Base-by-base conservation (phyloP, 1,140 invertebrate genomes). In the Diabrotica undecimpunctata region DNA sequence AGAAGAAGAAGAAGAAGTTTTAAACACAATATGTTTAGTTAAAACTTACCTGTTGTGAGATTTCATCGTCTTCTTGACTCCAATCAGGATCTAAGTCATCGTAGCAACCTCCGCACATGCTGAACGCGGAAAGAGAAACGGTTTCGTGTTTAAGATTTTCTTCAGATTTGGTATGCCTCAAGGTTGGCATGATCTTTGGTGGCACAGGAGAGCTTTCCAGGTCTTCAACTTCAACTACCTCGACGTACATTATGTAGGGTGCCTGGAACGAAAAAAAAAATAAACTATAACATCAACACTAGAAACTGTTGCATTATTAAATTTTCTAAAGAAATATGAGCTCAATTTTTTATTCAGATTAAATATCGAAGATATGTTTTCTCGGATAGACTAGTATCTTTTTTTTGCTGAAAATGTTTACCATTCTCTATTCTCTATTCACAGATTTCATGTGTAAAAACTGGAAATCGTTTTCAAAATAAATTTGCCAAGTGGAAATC, bases 191-290 rank as follows among this genome's bases (percentile, higher is more conserved):
- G 77, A 91, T 87, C 82, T 95, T 91, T 51, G 85, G 82, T 66
- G 92, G 92, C 56, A 97, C 83, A 11, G 90, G 86, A 11, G 89
- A 89, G 10, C 87, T 88, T 67, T 91, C 87, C 53, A 95, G 85
- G 75, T 97, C 93, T 35, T 93, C 88, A 39, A 97, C 94, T 81
- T 96, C 93, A 11, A 99, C 81, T 5, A 97, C 94, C 83, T 99
- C 97, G 38, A 98, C 91, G 80, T 98, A 99, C 72, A 99, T 91
- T 75, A 99, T 92, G 78, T 97, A 99, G 0, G 97, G 97, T 53
- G 97, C 95, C 90, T 95, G 78, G 37, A 79, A 81, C 3, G n/a
- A 46, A 46, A 10, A 5, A 6, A 6, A 46, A 5, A n/a, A 46
- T 46, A 6, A 46, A 6, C 6, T 46, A 46, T 25, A 25, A 4